phyloP scores from a whole-genome alignment of 2,888 invertebrate genomes.

The Subacronicta megacephala region DNA sequence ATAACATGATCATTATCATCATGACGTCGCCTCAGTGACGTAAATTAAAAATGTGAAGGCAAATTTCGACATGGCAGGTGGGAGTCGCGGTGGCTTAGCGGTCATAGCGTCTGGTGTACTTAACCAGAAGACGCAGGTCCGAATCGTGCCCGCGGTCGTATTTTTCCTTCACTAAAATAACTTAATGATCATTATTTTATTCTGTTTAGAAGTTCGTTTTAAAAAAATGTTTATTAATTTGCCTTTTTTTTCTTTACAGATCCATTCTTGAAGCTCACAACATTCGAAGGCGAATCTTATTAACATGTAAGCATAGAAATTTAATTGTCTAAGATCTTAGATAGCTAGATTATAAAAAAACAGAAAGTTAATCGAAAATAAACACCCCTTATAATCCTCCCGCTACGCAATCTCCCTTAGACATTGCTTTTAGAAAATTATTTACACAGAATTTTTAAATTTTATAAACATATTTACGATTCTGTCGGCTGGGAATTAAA shows the following conservation, averaged over 20 bases:
- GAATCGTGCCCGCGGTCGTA: too few relatives aligned
- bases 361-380: conserved; percentile 9
- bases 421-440: conserved; percentile 17
- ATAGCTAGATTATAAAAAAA: conserved; percentile 9
- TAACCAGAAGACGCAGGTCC: too few relatives aligned
- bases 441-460: not conserved
- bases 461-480: conserved; percentile 10
- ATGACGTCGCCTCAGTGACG: too few relatives aligned
- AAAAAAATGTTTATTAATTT: conserved; percentile 6
- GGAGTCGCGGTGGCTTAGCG: too few relatives aligned
- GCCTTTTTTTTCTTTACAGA: conserved; percentile 51
- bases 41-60: too few relatives aligned
- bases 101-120: too few relatives aligned
- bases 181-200: too few relatives aligned
- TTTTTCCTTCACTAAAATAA: too few relatives aligned
- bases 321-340: not conserved
- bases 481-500: conserved; percentile 17
- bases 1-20: too few relatives aligned
- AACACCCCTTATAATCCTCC: conserved; percentile 3
- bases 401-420: conserved; percentile 10
- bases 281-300: conserved; percentile 20
- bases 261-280: conserved; percentile 26
- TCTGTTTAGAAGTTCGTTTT: too few relatives aligned
- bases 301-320: conserved; percentile 53
- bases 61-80: too few relatives aligned